phyloP scores from a whole-genome alignment of 2,797 vertebrate genomes.

The Sebastes elongatus region DNA sequence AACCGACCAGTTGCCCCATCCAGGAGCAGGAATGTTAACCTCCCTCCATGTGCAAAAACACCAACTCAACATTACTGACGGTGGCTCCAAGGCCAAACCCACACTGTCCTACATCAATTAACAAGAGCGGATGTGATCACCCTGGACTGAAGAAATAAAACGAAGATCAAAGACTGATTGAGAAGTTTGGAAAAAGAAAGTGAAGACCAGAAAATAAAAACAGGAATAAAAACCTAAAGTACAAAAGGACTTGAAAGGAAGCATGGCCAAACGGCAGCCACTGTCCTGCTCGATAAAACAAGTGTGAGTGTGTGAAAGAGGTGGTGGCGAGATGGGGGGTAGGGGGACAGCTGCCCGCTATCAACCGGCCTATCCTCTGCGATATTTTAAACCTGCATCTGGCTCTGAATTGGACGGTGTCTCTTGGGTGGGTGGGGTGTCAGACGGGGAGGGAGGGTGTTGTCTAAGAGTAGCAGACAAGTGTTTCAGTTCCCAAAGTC shows the following conservation, averaged over 20 bases:
- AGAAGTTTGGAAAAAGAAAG: background rate
- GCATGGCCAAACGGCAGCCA: background rate
- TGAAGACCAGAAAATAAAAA: background rate
- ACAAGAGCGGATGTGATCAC: background rate
- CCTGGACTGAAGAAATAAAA: background rate
- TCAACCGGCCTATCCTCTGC: conserved; percentile 55
- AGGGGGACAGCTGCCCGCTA: conserved; percentile 78
- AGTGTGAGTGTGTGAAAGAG: conserved; percentile 5
- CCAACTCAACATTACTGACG: background rate
- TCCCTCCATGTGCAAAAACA: conserved; percentile 12
- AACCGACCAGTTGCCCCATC: conserved; percentile 42
- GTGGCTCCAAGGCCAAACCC: conserved; percentile 15
- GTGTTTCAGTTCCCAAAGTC: conserved; percentile 54
- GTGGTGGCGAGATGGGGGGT: conserved; percentile 30
- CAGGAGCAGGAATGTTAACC: conserved; percentile 43
- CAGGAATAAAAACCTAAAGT: background rate
- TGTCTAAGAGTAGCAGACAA: conserved; percentile 36
- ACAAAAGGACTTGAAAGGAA: background rate
- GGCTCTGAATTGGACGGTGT: conserved; percentile 62
- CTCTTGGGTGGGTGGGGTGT: conserved; percentile 47
- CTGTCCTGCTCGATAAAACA: conserved; percentile 11
- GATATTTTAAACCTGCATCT: conserved; percentile 84
- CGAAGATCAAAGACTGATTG: background rate
- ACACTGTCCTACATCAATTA: background rate
- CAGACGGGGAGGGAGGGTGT: conserved; percentile 34